Base-by-base conservation (phyloP, 2,113 vertebrate genomes). In the Sinocyclocheilus anshuiensis region DNA sequence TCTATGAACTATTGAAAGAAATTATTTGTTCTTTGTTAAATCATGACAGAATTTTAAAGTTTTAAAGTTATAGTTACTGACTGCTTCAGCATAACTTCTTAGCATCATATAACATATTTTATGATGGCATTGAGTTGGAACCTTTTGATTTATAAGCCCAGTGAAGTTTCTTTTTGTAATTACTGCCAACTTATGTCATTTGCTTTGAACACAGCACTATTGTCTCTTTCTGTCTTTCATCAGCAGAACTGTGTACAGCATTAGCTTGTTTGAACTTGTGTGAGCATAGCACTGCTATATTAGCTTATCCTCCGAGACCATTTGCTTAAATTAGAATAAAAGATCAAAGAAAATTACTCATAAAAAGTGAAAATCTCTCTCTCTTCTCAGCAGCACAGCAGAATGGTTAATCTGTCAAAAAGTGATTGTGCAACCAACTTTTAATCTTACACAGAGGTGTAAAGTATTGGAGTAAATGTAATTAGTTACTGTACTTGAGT, bases 121-220 rank as follows among this genome's bases (percentile, higher is more conserved):
- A 74, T 69, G 26, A 77, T 79, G 55, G 22, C 57, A 69, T 42
- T 1, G 29, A 36, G 61, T n/a, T 77, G 45, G 12, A 45, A 76
- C 39, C 8, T 75, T 45, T 22, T 84, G 67, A 83, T 88, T 86
- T 88, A 88, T 67, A 80, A 86, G 16, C 80, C 26, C 67, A 29
- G 76, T 45, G 42, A 86, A 81, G 36, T 76, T 76, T 72, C 57
- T 74, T 45, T 69, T 63, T 63, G 42, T 84, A 80, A 88, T 84
- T 76, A 84, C 63, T 72, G 76, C 57, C 18, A 78, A 74, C n/a
- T 26, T 57, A 9, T 81, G 77, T 74, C 63, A 84, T 84, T 84
- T 76, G 45, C 74, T 84, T 65, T 65, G 77, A 67, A 81, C 15
- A 36, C 53, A 63, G 50, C 36, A 26, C 75, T 36, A 9, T 85